Conservation (phyloP, 2,888 invertebrate genomes). For the Chorisops tibialis region DNA sequence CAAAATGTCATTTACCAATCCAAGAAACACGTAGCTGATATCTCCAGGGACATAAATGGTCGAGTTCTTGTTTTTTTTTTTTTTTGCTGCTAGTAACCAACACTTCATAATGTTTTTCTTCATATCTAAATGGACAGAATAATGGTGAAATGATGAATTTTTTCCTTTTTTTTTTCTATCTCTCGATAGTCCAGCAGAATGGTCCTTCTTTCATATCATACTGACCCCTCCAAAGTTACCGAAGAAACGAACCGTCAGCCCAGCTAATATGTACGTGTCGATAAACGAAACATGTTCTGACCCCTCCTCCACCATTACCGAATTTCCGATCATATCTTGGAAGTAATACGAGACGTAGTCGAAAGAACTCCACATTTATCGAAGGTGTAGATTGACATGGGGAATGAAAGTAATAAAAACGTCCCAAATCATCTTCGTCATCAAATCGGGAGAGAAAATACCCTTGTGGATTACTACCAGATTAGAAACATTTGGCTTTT, state of each 20-base stretch:
- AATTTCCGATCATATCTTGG: slow-evolving; percentile 4
- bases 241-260: slow-evolving; percentile 22
- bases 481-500: slow-evolving; percentile 25
- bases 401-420: slow-evolving; percentile 31
- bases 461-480: slow-evolving; percentile 15
- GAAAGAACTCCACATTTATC: slow-evolving; percentile 9
- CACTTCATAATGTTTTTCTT: slow-evolving; percentile 19
- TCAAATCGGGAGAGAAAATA: background rate
- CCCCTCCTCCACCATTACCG: slow-evolving; percentile 3
- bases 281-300: slow-evolving; percentile 31
- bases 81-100: background rate
- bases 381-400: slow-evolving; percentile 24
- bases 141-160: slow-evolving; percentile 21
- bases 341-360: slow-evolving; percentile 16
- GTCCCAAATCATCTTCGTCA: slow-evolving; percentile 31
- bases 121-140: slow-evolving; percentile 14
- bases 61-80: background rate
- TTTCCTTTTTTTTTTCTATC: no score
- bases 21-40: slow-evolving; percentile 11
- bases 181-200: no score
- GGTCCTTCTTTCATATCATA: no score
- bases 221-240: slow-evolving; percentile 4
- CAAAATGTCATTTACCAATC: slow-evolving; percentile 26
- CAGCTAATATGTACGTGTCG: slow-evolving; percentile 30
- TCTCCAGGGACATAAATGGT: slow-evolving; percentile 15